These are phyloP conservation scores for Zophobas morio DNA, from an alignment of 1,140 invertebrate species.

Conservation along the genomic window DNA sequence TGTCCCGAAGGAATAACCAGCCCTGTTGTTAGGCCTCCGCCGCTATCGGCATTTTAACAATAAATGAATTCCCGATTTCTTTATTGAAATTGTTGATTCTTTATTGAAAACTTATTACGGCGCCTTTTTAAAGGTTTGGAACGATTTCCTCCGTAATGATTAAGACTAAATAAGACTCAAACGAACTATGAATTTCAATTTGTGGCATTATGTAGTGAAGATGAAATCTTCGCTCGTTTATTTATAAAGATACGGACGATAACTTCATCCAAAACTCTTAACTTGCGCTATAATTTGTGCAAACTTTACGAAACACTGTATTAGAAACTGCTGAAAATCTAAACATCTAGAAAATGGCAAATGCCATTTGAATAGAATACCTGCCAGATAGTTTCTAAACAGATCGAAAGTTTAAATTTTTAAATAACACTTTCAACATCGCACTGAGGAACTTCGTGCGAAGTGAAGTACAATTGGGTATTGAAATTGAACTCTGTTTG, in stretches of 20 bases:
- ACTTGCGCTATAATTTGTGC: too few relatives aligned
- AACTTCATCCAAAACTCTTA: too few relatives aligned
- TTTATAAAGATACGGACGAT: too few relatives aligned
- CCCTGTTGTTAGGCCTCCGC: conserved; percentile 46
- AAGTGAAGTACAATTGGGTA: conserved; percentile 27
- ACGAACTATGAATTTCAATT: conserved; percentile 11
- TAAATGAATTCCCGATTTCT: conserved; percentile 57
- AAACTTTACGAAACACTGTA: too few relatives aligned
- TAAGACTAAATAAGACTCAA: conserved; percentile 2
- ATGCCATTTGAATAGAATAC: background rate
- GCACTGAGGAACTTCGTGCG: background rate
- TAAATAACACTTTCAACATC: background rate
- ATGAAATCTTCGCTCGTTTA: background rate
- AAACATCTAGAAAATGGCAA: conserved; percentile 49
- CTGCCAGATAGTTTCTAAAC: background rate
- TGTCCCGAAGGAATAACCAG: conserved; percentile 52
- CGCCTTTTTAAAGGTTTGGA: conserved; percentile 24
- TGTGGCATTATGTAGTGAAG: background rate
- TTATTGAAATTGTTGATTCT: conserved; percentile 55
- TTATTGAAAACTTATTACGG: conserved; percentile 42
- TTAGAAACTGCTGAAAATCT: conserved; percentile 5
- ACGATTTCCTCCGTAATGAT: background rate
- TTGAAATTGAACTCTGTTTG: conserved; percentile 28
- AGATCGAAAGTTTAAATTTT: conserved; percentile 13
- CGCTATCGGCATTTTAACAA: conserved; percentile 56